Conservation (phyloP, 2,113 vertebrate genomes). For the Heterochromis multidens region DNA sequence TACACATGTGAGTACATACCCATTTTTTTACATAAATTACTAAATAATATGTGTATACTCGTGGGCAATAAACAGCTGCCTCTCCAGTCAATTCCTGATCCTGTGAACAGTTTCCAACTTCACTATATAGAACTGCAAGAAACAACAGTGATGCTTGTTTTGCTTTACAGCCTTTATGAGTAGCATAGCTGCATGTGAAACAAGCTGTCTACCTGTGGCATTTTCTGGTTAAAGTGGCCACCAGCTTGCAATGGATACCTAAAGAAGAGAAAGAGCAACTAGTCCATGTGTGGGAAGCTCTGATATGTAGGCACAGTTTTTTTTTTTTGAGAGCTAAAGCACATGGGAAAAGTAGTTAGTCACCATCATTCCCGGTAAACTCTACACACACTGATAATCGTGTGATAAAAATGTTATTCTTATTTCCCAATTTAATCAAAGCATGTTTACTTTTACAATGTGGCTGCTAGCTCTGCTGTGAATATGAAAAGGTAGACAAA, state of each 20-base stretch:
- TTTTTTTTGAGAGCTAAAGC: background rate
- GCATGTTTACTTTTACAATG: background rate
- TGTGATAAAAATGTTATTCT: background rate
- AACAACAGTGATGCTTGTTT: background rate
- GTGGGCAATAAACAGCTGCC: too few relatives aligned
- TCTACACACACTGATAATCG: background rate
- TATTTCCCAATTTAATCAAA: background rate
- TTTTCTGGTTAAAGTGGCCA: background rate
- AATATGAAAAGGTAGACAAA: constrained; percentile 13
- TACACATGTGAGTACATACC: too few relatives aligned
- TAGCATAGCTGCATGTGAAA: background rate
- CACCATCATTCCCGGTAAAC: background rate
- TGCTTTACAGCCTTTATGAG: background rate
- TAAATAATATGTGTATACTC: background rate
- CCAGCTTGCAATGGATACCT: background rate
- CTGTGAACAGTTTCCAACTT: background rate
- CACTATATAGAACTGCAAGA: background rate
- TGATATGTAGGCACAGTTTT: background rate
- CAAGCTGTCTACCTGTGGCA: background rate
- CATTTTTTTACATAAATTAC: background rate
- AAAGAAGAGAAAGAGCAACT: background rate
- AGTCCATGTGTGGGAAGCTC: background rate
- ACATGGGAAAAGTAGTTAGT: background rate
- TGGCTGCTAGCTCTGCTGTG: background rate
- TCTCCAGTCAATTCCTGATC: too few relatives aligned